These are phyloP conservation scores for Hypsopygia costalis DNA, from an alignment of 2,888 invertebrate genomes.

Conservation along the genomic window DNA sequence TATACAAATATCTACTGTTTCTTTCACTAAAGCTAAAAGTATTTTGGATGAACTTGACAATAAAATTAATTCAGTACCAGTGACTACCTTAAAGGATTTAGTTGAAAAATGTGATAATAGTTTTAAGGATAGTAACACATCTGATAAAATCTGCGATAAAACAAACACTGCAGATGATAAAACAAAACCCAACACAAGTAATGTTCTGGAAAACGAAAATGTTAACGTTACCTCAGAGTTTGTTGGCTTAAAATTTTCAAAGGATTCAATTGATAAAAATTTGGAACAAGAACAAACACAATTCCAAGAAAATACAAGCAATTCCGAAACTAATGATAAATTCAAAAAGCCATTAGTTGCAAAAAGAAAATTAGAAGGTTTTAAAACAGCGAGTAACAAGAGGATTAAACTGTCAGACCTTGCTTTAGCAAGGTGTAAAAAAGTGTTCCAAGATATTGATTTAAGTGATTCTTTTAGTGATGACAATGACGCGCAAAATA, in stretches of 20 bases:
- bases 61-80: conserved; percentile 16
- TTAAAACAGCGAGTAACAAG: conserved; percentile 53
- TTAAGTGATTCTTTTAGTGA: conserved; percentile 13
- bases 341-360: no score
- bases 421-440: conserved; percentile 29
- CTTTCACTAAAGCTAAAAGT: conserved; percentile 51
- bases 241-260: conserved; percentile 1
- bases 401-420: conserved; percentile 38
- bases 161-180: not conserved
- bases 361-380: conserved; percentile 31
- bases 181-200: no score
- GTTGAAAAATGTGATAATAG: conserved; percentile 33
- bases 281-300: not conserved
- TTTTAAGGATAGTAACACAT: conserved; percentile 3
- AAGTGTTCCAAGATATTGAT: conserved; percentile 33
- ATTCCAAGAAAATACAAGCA: no score
- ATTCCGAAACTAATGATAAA: no score
- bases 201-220: no score
- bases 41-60: conserved; percentile 32
- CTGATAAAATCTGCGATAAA: conserved; percentile 1
- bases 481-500: conserved; percentile 12
- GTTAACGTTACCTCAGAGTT: not conserved
- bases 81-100: conserved; percentile 36
- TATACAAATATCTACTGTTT: conserved; percentile 51
- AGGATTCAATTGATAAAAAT: no score